A percentile compares a stretch with the other conserved stretches of the same genome.
Conservation (phyloP, 2,113 vertebrate genomes). For the Gymnocephalus cernua region DNA sequence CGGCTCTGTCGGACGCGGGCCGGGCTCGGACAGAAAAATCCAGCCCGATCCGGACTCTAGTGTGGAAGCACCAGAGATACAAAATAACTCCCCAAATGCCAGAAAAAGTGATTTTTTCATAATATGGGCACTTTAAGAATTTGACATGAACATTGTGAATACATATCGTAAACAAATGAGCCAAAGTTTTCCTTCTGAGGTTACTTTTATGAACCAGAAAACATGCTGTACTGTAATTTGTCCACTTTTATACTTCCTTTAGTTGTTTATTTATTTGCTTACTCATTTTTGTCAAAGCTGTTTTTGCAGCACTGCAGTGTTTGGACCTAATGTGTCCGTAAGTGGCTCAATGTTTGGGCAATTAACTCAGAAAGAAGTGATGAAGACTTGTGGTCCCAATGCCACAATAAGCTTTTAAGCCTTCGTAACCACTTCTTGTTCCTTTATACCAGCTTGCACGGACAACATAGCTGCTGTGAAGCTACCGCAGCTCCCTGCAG, state of each 20-base stretch:
- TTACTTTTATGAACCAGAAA: background rate
- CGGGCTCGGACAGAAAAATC: too few relatives aligned
- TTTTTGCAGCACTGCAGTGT: conserved; percentile 18
- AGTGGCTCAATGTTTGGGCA: conserved; percentile 15
- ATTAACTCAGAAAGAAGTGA: conserved; percentile 22
- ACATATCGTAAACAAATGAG: too few relatives aligned
- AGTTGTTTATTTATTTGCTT: background rate
- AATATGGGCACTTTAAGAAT: too few relatives aligned
- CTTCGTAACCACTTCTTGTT: conserved; percentile 24
- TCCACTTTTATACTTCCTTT: background rate
- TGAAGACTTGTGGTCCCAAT: conserved; percentile 16
- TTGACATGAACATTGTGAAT: too few relatives aligned
- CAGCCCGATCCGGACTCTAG: too few relatives aligned
- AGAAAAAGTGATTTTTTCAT: too few relatives aligned
- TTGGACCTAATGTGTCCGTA: background rate
- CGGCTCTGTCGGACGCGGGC: too few relatives aligned
- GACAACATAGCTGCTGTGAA: conserved; percentile 30
- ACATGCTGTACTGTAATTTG: background rate
- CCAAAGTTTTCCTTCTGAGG: background rate
- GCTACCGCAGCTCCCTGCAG: conserved; percentile 49
- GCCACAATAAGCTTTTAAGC: conserved; percentile 29
- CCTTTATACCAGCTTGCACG: conserved; percentile 8
- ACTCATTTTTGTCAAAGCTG: background rate
- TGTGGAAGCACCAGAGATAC: too few relatives aligned
- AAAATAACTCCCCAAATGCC: too few relatives aligned